Evolutionary conservation across 2,888 invertebrate genomes (phyloP), one percentile per base, ranked within the genome.

Genomic region (Rhamnusium bicolor): DNA sequence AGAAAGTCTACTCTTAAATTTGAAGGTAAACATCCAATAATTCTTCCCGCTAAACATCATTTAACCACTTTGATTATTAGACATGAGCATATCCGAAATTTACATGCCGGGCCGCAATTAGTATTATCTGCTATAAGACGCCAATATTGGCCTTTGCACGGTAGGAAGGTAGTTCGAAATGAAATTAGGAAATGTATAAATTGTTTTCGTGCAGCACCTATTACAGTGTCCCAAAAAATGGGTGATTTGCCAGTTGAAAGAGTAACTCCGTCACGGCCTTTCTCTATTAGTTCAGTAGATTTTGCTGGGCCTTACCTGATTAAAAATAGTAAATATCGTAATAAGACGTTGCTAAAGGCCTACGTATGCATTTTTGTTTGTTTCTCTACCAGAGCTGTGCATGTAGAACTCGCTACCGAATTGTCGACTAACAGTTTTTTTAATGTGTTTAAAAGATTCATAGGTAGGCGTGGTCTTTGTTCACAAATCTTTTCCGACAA

Each of bases 141-240:
- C 40, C 54, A 46, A 29, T 80, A 69, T 40, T 76, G 78, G 76
- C 61, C 68, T n/a, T 10, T 76, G 27, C 40, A 69, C 29, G 76
- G 72, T 27, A 60, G 65, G 61, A 68, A 40, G 46, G 29, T 46
- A 4, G 53, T 73, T 4, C 21, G 66, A 49, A 54, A 67, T 40
- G 68, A 78, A n/a, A 16, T 78, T 8, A 21, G 68, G 1, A 56
- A 70, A 56, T 79, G 79, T 32, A 29, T 72, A 21, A 62, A 40
- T n/a, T n/a, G n/a, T n/a, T n/a, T n/a, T n/a, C n/a, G n/a, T n/a
- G n/a, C n/a, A n/a, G n/a, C n/a, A n/a, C 74, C 74, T n/a, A 27
- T 8, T 2, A 18, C 16, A 8, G 12, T 19, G 8, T 2, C 32
- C 5, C 75, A 79, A 58, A 8, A 79, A 32, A 62, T 62, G 62